Percentiles rank a stretch among this genome's conserved stretches.
Evolutionary conservation across 1,140 invertebrate genomes (phyloP).

Genomic region (Anastatus disparis): DNA sequence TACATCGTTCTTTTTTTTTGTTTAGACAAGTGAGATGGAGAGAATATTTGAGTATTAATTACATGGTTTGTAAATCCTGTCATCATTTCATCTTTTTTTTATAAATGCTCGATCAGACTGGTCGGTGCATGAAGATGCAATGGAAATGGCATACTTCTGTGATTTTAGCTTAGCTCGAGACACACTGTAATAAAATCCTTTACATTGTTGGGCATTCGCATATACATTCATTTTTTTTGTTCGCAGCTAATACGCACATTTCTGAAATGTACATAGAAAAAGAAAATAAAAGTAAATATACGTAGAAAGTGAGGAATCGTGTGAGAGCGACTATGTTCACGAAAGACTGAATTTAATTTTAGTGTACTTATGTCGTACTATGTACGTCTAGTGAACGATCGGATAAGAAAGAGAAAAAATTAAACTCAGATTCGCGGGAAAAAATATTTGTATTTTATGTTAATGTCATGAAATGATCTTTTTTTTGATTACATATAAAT

Average conservation of each 20-base stretch:
- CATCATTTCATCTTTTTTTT: constrained; percentile 14
- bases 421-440: not conserved
- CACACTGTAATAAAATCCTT: not conserved
- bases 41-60: constrained; percentile 37
- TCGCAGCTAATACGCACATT: constrained; percentile 25
- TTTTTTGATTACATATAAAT: not conserved
- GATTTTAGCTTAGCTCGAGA: constrained; percentile 29
- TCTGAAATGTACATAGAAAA: constrained; percentile 16
- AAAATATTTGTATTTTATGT: not conserved
- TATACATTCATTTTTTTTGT: constrained; percentile 9
- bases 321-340: constrained; percentile 24
- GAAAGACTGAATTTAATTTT: constrained; percentile 41
- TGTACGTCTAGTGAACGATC: constrained; percentile 30
- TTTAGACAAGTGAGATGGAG: constrained; percentile 22
- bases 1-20: constrained; percentile 25
- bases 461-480: constrained; percentile 19
- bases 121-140: constrained; percentile 22
- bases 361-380: constrained; percentile 24
- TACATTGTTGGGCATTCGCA: constrained; percentile 13
- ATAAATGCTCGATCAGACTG: constrained; percentile 8
- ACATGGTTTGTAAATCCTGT: constrained; percentile 16
- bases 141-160: constrained; percentile 37
- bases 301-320: constrained; percentile 10
- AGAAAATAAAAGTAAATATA: constrained; percentile 14
- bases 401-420: constrained; percentile 19